Conservation (phyloP, 2,888 invertebrate genomes). For the Cecidostiba fungosa region DNA sequence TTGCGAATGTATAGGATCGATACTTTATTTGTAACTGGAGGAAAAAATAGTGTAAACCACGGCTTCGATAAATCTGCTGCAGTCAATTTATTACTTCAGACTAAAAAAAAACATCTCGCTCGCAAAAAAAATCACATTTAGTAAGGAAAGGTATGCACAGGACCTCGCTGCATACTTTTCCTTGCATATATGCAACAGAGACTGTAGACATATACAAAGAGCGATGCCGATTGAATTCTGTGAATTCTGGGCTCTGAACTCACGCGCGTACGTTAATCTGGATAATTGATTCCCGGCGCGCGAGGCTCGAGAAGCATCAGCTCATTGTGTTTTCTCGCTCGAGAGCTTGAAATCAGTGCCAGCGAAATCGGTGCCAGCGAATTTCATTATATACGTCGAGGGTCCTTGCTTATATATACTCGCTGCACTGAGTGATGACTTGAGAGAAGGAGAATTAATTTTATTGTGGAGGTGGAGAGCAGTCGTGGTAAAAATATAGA, state of each 20-base stretch:
- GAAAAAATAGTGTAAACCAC: not conserved
- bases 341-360: conserved; percentile 13
- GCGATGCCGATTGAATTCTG: conserved; percentile 42
- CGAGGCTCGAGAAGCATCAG: not conserved
- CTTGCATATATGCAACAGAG: not conserved
- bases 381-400: conserved; percentile 58
- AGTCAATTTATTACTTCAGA: not conserved
- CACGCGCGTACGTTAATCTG: conserved; percentile 39
- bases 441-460: conserved; percentile 22
- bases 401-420: conserved; percentile 10
- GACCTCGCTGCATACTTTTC: not conserved
- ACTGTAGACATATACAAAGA: not conserved
- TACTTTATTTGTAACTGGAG: not conserved
- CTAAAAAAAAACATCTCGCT: no score
- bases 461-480: conserved; percentile 26
- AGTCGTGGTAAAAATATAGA: not conserved
- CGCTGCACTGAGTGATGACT: not conserved
- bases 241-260: conserved; percentile 21
- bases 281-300: conserved; percentile 51
- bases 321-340: conserved; percentile 36
- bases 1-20: not conserved
- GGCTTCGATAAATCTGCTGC: not conserved
- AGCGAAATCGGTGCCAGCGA: conserved; percentile 30
- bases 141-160: no score
- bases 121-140: no score